Conservation (phyloP, 2,113 vertebrate genomes). For the Choloepus hoffmanni region DNA sequence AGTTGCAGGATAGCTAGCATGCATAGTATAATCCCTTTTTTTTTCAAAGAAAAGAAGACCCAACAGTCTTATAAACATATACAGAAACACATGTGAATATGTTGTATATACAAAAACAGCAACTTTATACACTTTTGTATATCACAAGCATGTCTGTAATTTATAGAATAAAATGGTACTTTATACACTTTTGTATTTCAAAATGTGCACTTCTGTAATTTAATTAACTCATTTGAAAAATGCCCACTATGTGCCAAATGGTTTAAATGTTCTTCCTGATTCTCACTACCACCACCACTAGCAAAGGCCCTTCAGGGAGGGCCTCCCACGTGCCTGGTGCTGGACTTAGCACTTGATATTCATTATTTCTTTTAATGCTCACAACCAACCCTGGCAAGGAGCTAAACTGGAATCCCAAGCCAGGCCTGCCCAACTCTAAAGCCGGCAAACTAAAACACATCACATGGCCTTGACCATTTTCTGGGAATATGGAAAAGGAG, state of each 20-base stretch:
- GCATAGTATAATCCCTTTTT: not conserved
- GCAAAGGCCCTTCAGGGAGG: not conserved
- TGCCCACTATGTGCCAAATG: not conserved
- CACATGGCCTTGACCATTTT: not conserved
- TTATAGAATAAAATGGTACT: not conserved
- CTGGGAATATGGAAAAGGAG: not conserved
- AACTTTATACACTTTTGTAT: not conserved
- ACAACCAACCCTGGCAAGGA: not conserved
- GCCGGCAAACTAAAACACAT: not conserved
- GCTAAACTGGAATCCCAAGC: not conserved
- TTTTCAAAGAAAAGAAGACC: not conserved
- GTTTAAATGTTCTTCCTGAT: not conserved
- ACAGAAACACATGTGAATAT: not conserved
- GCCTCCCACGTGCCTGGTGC: not conserved
- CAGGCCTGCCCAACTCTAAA: not conserved
- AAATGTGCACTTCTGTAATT: not conserved
- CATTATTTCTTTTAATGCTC: not conserved
- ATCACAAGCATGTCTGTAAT: not conserved
- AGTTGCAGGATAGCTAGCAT: not conserved
- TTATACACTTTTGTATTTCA: not conserved
- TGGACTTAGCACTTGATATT: not conserved
- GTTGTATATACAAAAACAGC: not conserved
- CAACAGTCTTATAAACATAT: not conserved
- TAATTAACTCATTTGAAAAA: not conserved
- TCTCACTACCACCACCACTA: not conserved